phyloP scores from a whole-genome alignment of 1,140 invertebrate species.

The Heliconius eleuchia region DNA sequence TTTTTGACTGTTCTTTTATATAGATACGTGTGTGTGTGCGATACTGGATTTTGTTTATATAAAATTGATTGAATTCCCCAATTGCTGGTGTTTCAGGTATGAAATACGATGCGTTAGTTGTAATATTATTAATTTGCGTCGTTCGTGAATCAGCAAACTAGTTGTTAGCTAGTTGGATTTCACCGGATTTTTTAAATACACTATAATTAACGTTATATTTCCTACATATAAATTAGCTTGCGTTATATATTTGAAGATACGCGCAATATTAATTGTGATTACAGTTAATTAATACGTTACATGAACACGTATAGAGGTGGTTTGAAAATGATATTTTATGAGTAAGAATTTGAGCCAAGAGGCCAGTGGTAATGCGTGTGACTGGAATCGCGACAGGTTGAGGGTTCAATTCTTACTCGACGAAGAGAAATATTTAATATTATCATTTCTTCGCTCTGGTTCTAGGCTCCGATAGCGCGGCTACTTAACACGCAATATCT shows the following conservation, averaged over 20 bases:
- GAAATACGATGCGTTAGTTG: conserved; percentile 31
- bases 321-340: background rate
- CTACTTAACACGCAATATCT: too few relatives aligned
- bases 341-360: conserved; percentile 3
- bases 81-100: conserved; percentile 44
- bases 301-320: background rate
- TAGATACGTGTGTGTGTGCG: conserved; percentile 20
- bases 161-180: conserved; percentile 42
- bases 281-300: background rate
- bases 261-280: background rate
- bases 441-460: too few relatives aligned
- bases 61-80: conserved; percentile 24
- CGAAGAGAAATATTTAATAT: too few relatives aligned
- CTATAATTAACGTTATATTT: conserved; percentile 42
- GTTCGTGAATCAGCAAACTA: conserved; percentile 36
- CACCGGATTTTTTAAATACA: conserved; percentile 49
- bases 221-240: conserved; percentile 34
- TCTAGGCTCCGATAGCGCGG: too few relatives aligned
- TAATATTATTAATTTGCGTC: conserved; percentile 29
- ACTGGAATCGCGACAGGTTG: too few relatives aligned
- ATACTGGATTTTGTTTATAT: conserved; percentile 31
- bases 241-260: conserved; percentile 31
- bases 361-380: too few relatives aligned
- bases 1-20: background rate
- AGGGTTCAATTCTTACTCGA: too few relatives aligned